Percentiles rank a stretch among this genome's conserved stretches.
Evolutionary conservation across 2,113 vertebrate species (phyloP).

Genomic region (Platysternon megacephalum): DNA sequence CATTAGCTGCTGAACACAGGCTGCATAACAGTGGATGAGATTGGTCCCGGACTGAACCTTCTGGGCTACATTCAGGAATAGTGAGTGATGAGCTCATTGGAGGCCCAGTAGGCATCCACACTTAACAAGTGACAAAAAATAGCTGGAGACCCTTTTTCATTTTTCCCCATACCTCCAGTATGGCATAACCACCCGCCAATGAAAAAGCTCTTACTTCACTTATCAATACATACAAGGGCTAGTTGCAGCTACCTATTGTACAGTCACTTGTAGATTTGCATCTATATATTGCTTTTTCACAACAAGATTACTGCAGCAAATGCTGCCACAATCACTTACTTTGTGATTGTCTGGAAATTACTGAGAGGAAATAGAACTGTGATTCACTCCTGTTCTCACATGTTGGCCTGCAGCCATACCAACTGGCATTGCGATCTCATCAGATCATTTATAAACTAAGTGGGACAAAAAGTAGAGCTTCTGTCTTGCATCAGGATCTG

Average conservation of each 20-base stretch:
- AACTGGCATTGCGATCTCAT: not conserved
- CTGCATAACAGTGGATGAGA: too few relatives aligned
- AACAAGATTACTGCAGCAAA: not conserved
- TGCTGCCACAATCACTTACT: not conserved
- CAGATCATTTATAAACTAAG: not conserved
- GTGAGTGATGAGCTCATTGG: not conserved
- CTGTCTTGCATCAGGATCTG: not conserved
- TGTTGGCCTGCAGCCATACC: not conserved
- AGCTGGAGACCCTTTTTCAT: not conserved
- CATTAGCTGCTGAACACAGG: too few relatives aligned
- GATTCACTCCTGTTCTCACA: not conserved
- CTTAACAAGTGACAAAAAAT: not conserved
- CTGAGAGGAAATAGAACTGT: not conserved
- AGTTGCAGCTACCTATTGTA: not conserved
- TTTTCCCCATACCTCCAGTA: not conserved
- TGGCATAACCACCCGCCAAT: not conserved
- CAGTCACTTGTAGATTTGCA: not conserved
- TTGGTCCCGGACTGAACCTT: too few relatives aligned
- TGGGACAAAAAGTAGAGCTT: not conserved
- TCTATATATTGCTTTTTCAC: not conserved
- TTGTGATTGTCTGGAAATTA: not conserved
- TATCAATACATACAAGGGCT: not conserved
- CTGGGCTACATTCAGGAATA: too few relatives aligned
- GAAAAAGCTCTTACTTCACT: not conserved
- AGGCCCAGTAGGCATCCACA: accelerated